Evolutionary conservation across 2,888 invertebrate genomes (phyloP).

Genomic region (Thymelicus sylvestris): DNA sequence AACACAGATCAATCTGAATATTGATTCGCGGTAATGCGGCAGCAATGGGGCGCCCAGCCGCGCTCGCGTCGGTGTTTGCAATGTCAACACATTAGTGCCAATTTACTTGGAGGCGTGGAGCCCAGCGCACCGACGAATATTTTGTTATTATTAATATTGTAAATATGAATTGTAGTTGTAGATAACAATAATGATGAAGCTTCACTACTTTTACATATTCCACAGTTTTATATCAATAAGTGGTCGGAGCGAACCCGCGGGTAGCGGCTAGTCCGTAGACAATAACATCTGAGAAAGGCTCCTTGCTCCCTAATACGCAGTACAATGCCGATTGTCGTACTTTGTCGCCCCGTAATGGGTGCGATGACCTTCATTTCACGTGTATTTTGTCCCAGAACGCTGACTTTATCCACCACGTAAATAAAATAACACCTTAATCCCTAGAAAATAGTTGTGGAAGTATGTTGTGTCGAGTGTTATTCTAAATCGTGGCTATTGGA

Average conservation of each 20-base stretch:
- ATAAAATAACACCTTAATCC: not conserved
- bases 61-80: conserved; percentile 8
- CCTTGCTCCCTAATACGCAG: conserved; percentile 18
- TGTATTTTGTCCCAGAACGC: conserved; percentile 28
- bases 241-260: not conserved
- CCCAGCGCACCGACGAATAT: not conserved
- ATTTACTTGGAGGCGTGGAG: conserved; percentile 3
- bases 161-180: no score
- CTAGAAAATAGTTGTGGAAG: not conserved
- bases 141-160: not conserved
- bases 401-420: not conserved
- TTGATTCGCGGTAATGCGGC: conserved; percentile 7
- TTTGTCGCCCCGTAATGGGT: conserved; percentile 38
- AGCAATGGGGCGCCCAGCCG: not conserved
- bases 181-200: no score
- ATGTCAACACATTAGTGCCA: conserved; percentile 30
- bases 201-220: no score
- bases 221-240: not conserved
- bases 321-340: conserved; percentile 30
- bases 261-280: not conserved
- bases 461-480: not conserved
- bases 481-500: no score
- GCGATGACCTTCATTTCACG: conserved; percentile 39
- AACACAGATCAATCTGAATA: conserved; percentile 25
- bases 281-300: not conserved